phyloP scores from a whole-genome alignment of 2,888 invertebrate species.

The Acronicta aceris region DNA sequence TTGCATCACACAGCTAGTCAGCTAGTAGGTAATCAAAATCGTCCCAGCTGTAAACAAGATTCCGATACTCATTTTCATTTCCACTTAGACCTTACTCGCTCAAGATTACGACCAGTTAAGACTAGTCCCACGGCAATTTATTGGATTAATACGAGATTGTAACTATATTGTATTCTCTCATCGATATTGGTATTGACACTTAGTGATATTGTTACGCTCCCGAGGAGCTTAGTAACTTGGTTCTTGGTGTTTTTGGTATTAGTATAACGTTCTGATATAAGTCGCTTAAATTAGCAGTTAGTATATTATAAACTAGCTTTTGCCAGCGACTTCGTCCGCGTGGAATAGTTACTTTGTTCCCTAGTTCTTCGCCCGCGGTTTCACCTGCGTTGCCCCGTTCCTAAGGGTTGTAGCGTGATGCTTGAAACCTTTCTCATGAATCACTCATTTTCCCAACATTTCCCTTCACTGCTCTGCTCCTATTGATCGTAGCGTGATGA shows the following conservation, averaged over 20 bases:
- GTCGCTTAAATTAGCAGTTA: too few relatives aligned
- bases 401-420: too few relatives aligned
- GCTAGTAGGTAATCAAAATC: neutral
- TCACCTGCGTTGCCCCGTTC: too few relatives aligned
- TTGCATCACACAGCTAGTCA: too few relatives aligned
- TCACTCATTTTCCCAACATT: too few relatives aligned
- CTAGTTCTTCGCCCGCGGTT: too few relatives aligned
- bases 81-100: slow-evolving; percentile 25
- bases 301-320: too few relatives aligned
- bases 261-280: neutral
- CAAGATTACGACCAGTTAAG: slow-evolving; percentile 18
- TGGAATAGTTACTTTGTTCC: too few relatives aligned
- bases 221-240: slow-evolving; percentile 26
- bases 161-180: slow-evolving; percentile 20
- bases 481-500: too few relatives aligned
- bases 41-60: slow-evolving; percentile 6
- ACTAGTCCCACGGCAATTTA: slow-evolving; percentile 32
- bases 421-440: too few relatives aligned
- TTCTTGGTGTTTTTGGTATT: slow-evolving; percentile 4
- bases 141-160: slow-evolving; percentile 46
- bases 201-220: slow-evolving; percentile 39
- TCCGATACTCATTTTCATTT: slow-evolving; percentile 16
- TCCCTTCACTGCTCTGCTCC: too few relatives aligned
- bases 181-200: slow-evolving; percentile 33
- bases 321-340: too few relatives aligned